Conservation (phyloP, 2,888 invertebrate genomes). For the Drosophila hamatofila region DNA sequence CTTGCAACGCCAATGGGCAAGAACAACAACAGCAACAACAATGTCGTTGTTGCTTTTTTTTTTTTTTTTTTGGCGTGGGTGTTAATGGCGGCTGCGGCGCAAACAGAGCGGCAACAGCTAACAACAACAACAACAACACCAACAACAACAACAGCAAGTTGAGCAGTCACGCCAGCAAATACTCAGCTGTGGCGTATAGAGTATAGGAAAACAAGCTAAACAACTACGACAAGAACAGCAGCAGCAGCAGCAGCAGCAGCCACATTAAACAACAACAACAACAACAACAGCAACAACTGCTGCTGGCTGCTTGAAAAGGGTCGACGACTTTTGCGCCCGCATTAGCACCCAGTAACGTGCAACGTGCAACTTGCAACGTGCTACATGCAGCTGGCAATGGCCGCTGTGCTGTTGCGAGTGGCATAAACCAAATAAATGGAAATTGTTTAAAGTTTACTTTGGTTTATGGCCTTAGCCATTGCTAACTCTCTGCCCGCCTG, state of each 20-base stretch:
- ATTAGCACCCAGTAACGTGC: constrained; percentile 64
- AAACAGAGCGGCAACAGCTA: constrained; percentile 70
- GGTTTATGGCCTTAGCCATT: constrained; percentile 74
- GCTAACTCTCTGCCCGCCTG: constrained; percentile 22
- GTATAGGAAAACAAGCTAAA: constrained; percentile 70
- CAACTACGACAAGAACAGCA: constrained; percentile 65
- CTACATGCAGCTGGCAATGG: constrained; percentile 74
- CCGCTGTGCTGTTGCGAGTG: constrained; percentile 36
- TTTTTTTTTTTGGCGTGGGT: constrained; percentile 62
- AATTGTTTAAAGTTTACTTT: constrained; percentile 81
- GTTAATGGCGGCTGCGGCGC: constrained; percentile 68
- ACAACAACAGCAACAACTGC: constrained; percentile 46
- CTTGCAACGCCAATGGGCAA: constrained; percentile 46
- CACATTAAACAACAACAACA: constrained; percentile 35
- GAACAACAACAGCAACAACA: constrained; percentile 18
- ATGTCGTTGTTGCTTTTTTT: constrained; percentile 9
- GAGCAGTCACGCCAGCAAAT: constrained; percentile 67
- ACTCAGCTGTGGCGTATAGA: constrained; percentile 55
- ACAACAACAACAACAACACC: constrained; percentile 10
- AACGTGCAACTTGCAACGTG: constrained; percentile 38
- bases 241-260: constrained; percentile 41
- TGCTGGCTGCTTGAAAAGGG: constrained; percentile 66
- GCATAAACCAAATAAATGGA: constrained; percentile 81
- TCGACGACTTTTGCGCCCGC: constrained; percentile 80
- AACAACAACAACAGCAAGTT: constrained; percentile 27